Evolutionary conservation across 2,888 invertebrate species (phyloP).

Genomic region (Nysson spinosus): DNA sequence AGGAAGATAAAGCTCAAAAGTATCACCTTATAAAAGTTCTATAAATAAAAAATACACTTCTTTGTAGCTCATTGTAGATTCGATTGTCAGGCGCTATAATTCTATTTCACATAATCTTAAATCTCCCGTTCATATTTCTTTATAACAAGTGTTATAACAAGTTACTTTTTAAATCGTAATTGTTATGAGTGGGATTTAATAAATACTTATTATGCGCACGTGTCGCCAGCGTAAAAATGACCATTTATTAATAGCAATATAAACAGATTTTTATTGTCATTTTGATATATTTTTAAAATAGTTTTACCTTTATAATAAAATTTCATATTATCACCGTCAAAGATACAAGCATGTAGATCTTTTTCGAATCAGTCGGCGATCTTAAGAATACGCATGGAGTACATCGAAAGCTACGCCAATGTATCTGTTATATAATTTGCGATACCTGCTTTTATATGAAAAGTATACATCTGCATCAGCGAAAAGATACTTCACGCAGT

Average conservation of each 20-base stretch:
- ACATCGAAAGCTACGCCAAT: too few species aligned
- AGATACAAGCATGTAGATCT: too few species aligned
- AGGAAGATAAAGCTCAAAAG: not conserved
- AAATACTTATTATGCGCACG: conserved; percentile 1
- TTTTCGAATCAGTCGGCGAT: too few species aligned
- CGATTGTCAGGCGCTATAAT: not conserved
- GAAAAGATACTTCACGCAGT: too few species aligned
- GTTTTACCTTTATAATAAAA: too few species aligned
- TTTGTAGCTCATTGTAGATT: not conserved
- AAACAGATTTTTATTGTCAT: not conserved
- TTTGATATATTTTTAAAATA: not conserved
- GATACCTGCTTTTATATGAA: too few species aligned
- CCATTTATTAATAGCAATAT: conserved; percentile 1
- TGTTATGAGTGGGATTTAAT: conserved; percentile 6
- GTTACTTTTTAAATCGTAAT: not conserved
- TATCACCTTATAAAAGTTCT: not conserved
- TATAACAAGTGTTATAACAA: not conserved
- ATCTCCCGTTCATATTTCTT: not conserved
- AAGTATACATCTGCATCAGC: too few species aligned
- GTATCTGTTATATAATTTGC: too few species aligned
- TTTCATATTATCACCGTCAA: too few species aligned
- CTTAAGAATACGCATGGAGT: too few species aligned
- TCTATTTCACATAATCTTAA: not conserved
- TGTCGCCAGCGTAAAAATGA: conserved; percentile 7
- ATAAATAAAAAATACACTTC: conserved; percentile 1